Base-by-base conservation (phyloP, 2,888 invertebrate genomes). In the Agriopis marginaria region DNA sequence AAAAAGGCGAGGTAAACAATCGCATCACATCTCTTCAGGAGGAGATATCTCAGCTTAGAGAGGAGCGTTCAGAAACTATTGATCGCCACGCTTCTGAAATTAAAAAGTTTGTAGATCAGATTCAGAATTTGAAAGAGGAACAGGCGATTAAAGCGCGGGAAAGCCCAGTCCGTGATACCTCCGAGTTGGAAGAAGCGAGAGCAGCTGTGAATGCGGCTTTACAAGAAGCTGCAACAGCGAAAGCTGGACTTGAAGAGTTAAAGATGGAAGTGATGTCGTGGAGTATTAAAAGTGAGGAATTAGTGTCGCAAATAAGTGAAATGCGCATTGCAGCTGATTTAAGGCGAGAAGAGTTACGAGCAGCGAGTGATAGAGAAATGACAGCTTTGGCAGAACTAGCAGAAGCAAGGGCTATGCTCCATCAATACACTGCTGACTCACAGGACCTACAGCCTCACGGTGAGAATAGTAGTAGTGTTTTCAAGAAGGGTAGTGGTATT, bases 401-500 rank as follows among this genome's bases (percentile, higher is more conserved):
- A 0, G 93, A 93, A 75, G 88, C 90, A 0, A 86, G 84, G 60
- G 92, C 91, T 8, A 81, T 89, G 86, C 75, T 93, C 62, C 89
- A 92, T 66, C 93, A 92, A 78, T 88, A 81, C 45, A 87, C 86
- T 45, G 85, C 86, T 45, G 85, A 89, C 71, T 73, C 86, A 3
- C 89, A 89, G 66, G 91, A 92, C 45, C 67, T 86, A 47, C 88
- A 92, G 71, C 89, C 92, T 42, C 92, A 93, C 82, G 93, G 93
- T 93, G 79, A 77, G 63, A 42, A 11, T 47, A 32, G 12, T 44
- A 12, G 54, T 60, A 51, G 12, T 23, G 23, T 56, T 56, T 32
- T 9, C 9, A 63, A 63, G 63, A 54, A 54, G 23, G 9, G 42
- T 23, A 45, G 53, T 45, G 32, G 45, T n/a, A 58, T 58, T 58